Base-by-base conservation (phyloP, 2,888 invertebrate genomes). In the Apotomis capreana region DNA sequence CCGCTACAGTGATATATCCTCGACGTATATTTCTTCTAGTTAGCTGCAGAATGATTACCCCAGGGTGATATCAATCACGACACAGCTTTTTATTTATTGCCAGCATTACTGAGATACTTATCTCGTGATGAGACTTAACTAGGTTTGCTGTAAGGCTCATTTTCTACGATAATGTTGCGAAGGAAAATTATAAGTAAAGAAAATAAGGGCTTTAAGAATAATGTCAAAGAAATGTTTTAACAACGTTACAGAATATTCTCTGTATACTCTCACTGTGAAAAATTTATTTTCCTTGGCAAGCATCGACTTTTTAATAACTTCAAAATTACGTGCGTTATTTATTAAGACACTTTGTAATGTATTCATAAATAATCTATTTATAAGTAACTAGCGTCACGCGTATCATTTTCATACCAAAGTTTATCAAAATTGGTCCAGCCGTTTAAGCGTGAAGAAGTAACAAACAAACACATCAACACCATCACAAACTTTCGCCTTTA, bases 61-160 rank as follows among this genome's bases (percentile, higher is more conserved):
- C 78, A 73, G 89, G 89, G 89, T 83, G 81, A 81, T 83, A 89
- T 91, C 86, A 84, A 89, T 90, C 90, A 89, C 79, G 81, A 81
- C 78, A 75, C 76, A 77, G 79, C 82, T 86, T 88, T 85, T 88
- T 87, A 90, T 90, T 89, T 89, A 90, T 87, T 83, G 80, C 81
- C 75, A 69, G 72, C 72, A 72, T 72, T 72, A 68, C 72, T 44
- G 63, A 68, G 72, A 72, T 72, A 58, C 72, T 72, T 72, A 72
- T 72, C 72, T 72, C 46, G 63, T 68, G 68, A 68, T 62, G 68
- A 68, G 72, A 57, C 72, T 67, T 72, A 68, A 72, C 72, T 63
- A 54, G 72, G 68, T 72, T 72, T 59, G 54, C 58, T 40, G 55
- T 68, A 51, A 15, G 51, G 67, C 57, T 62, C 49, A 61, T 68